Evolutionary conservation across 2,113 vertebrate genomes (phyloP), one percentile per base, ranked within the genome.

Genomic region (Ornithorhynchus anatinus): DNA sequence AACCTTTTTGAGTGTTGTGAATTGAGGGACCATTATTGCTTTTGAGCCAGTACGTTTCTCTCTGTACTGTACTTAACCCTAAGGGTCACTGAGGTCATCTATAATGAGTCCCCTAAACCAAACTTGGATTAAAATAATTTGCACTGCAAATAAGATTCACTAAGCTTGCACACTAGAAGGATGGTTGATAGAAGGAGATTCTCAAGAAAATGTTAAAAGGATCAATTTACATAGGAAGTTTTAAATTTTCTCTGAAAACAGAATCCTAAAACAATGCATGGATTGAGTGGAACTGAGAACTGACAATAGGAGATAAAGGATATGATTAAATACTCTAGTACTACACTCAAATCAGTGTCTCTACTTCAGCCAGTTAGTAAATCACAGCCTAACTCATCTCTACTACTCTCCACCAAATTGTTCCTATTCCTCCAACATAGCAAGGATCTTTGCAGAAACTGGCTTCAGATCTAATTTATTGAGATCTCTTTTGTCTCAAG

Each of bases 401-500:
- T n/a, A 20, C 14, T 14, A 14, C 22, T 63, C 37, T 10, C 10
- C 12, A 27, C 23, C 11, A 38, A 48, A 36, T 10, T 64, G 8
- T 44, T 69, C 56, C 19, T 72, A 22, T 62, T 79, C 71, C 56
- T 45, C 19, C 71, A 54, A 45, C 29, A 14, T n/a, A 36, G 12
- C 23, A 47, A 67, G 36, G 35, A 64, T 44, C n/a, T 43, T 36
- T 14, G 16, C 56, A 57, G 29, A 66, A 69, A 81, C 44, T 69
- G 44, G 17, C 60, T 85, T 80, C 48, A 73, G 36, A 58, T 76
- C 64, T 79, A 72, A 62, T 65, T 79, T 82, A 75, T 47, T 51
- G 57, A 79, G 37, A 69, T 75, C 57, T 83, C 42, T 33, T 67
- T 70, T 69, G 52, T 80, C 82, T 82, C 50, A 47, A 74, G 81